phyloP scores from a whole-genome alignment of 1,140 invertebrate species.

The Asbolus verrucosus region DNA sequence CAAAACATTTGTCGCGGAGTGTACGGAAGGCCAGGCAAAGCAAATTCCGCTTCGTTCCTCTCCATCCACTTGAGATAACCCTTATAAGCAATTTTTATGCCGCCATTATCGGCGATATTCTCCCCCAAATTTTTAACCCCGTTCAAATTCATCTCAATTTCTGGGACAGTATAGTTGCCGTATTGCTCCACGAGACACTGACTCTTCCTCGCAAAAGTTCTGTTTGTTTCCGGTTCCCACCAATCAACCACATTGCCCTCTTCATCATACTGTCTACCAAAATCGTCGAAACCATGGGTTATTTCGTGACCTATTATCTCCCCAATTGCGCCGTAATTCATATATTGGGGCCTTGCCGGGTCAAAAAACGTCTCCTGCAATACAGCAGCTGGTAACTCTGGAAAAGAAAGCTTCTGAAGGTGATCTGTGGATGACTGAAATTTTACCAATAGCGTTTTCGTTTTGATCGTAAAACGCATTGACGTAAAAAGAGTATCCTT shows the following conservation, averaged over 20 bases:
- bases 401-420: constrained; percentile 42
- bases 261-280: constrained; percentile 89
- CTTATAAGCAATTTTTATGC: constrained; percentile 75
- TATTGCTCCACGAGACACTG: constrained; percentile 79
- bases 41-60: constrained; percentile 60
- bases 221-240: constrained; percentile 68
- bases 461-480: constrained; percentile 72
- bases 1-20: constrained; percentile 72
- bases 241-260: constrained; percentile 78
- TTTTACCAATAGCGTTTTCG: constrained; percentile 71
- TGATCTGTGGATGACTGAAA: too few species aligned
- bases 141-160: constrained; percentile 43
- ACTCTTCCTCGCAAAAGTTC: constrained; percentile 69
- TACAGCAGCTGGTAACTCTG: constrained; percentile 77
- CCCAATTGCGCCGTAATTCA: constrained; percentile 92
- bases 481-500: constrained; percentile 69
- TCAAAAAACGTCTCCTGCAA: constrained; percentile 85
- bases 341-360: constrained; percentile 83
- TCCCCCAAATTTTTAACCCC: constrained; percentile 91
- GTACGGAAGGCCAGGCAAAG: constrained; percentile 67
- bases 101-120: constrained; percentile 92
- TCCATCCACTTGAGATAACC: constrained; percentile 71
- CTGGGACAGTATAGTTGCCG: constrained; percentile 69
- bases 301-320: constrained; percentile 74
- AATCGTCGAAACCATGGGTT: constrained; percentile 83